These are phyloP conservation scores for Hydropsyche betteni DNA, from an alignment of 2,888 invertebrate genomes.

Conservation along the genomic window DNA sequence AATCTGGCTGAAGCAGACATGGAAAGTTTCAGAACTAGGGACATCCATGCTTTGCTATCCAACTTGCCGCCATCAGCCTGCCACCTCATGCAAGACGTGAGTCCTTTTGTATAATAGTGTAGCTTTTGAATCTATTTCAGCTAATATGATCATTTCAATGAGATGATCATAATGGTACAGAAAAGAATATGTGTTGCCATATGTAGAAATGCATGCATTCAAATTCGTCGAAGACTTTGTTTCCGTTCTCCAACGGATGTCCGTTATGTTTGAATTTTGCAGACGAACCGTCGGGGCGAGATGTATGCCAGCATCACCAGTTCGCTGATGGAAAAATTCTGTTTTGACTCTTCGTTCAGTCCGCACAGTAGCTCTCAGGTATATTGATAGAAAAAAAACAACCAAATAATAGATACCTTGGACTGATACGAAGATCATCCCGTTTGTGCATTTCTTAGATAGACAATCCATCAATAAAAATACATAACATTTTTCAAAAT, in stretches of 20 bases:
- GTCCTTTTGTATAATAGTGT: conserved; percentile 53
- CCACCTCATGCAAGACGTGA: conserved; percentile 61
- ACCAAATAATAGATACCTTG: conserved; percentile 8
- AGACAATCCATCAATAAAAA: no score
- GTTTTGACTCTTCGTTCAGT: conserved; percentile 79
- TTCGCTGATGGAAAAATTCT: conserved; percentile 83
- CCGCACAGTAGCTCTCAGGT: conserved; percentile 80
- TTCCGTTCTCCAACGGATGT: conserved; percentile 15
- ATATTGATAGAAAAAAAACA: conserved; percentile 56
- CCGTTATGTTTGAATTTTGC: conserved; percentile 56
- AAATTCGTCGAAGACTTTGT: not conserved
- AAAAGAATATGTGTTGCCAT: no score
- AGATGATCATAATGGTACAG: no score
- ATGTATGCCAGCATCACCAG: conserved; percentile 84
- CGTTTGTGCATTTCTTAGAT: conserved; percentile 18
- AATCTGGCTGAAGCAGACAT: conserved; percentile 95
- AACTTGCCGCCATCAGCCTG: conserved; percentile 71
- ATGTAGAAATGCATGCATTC: no score
- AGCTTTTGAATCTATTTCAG: no score
- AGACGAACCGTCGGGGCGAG: conserved; percentile 81
- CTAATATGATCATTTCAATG: no score
- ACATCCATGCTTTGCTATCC: conserved; percentile 86
- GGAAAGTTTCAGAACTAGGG: conserved; percentile 92
- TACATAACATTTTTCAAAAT: no score
- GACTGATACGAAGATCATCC: conserved; percentile 37